Evolutionary conservation across 2,113 vertebrate genomes (phyloP).

Genomic region (Lophius piscatorius): DNA sequence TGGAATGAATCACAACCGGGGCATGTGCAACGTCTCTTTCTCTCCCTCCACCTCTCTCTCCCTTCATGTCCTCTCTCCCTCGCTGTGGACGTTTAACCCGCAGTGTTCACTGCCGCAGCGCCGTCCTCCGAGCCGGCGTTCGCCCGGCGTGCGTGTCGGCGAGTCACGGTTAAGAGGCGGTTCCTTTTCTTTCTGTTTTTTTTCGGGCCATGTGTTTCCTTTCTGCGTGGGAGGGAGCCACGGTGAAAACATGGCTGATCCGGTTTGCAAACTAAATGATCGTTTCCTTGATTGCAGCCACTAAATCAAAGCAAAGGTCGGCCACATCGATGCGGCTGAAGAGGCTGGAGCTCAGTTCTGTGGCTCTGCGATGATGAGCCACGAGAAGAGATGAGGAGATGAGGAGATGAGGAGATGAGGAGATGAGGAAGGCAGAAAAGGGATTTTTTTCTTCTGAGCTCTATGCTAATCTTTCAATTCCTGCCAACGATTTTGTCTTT

Average conservation of each 20-base stretch:
- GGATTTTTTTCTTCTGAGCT: not conserved
- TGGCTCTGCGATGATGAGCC: not conserved
- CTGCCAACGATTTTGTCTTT: no score
- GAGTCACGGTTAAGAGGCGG: conserved; percentile 13
- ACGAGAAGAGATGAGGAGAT: not conserved
- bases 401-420: no score
- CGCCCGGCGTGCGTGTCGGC: conserved; percentile 4
- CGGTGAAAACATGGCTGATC: conserved; percentile 54
- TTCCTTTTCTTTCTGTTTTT: conserved; percentile 27
- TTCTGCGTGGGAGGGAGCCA: conserved; percentile 55
- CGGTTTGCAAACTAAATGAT: conserved; percentile 54
- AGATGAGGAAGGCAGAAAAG: not conserved
- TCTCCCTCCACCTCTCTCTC: conserved; percentile 59
- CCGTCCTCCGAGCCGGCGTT: conserved; percentile 7
- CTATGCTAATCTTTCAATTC: no score
- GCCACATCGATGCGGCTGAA: conserved; percentile 1
- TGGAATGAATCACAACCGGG: conserved; percentile 81
- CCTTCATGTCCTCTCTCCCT: conserved; percentile 33
- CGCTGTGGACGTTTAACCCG: conserved; percentile 52
- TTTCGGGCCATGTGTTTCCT: conserved; percentile 32
- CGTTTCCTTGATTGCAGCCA: conserved; percentile 64
- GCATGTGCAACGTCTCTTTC: conserved; percentile 76
- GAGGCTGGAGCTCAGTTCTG: conserved; percentile 15
- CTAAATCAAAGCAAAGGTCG: conserved; percentile 49
- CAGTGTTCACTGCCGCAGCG: conserved; percentile 7